Conservation (phyloP, 2,113 vertebrate genomes). For the Vimba vimba region DNA sequence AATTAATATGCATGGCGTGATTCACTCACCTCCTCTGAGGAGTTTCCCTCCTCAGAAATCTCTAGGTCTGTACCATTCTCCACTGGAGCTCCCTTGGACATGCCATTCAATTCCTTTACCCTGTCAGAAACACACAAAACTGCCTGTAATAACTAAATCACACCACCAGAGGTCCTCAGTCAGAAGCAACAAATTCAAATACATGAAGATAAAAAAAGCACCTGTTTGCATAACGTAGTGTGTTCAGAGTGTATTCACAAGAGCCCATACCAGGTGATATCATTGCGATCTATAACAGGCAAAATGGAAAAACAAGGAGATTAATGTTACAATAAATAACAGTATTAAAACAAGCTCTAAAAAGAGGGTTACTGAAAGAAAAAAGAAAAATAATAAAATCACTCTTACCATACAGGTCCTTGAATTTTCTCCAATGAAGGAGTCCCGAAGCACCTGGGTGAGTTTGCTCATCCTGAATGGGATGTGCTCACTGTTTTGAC, state of each 20-base stretch:
- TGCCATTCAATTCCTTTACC: conserved; percentile 75
- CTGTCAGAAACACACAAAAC: conserved; percentile 57
- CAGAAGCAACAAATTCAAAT: background rate
- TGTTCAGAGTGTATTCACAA: conserved; percentile 97
- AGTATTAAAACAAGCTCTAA: background rate
- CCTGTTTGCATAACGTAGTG: conserved; percentile 96
- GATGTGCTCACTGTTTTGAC: conserved; percentile 93
- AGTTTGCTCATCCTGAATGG: conserved; percentile 97
- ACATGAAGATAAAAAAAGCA: conserved; percentile 51
- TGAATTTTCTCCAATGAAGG: conserved; percentile 94
- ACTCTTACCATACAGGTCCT: conserved; percentile 92
- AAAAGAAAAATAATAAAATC: background rate
- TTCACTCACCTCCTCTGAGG: conserved; percentile 70
- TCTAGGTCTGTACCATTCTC: conserved; percentile 49
- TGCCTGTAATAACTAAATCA: background rate
- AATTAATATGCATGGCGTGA: background rate
- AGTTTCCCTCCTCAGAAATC: conserved; percentile 55
- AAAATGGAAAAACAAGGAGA: conserved; percentile 3
- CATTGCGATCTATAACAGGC: conserved; percentile 90
- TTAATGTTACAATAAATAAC: background rate
- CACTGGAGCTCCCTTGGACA: conserved; percentile 47
- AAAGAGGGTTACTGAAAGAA: background rate
- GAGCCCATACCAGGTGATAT: conserved; percentile 94
- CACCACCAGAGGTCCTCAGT: conserved; percentile 38
- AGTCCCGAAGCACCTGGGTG: conserved; percentile 95